Conservation (phyloP, 2,888 invertebrate genomes). For the Mesorhabditis sp. region DNA sequence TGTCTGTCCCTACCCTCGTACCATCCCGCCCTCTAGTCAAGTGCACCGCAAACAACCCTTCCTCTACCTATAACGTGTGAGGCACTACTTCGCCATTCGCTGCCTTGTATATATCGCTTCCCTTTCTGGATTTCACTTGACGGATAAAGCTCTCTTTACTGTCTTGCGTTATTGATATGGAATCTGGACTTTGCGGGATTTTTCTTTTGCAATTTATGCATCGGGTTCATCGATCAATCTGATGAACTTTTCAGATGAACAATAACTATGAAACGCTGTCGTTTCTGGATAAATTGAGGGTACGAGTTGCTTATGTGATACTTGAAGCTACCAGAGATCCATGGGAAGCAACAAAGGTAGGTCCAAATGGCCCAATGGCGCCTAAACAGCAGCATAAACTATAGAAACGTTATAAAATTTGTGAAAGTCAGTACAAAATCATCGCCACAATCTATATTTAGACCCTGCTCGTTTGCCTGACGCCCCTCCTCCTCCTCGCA, state of each 20-base stretch:
- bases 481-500: neutral
- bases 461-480: neutral
- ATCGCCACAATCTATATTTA: neutral
- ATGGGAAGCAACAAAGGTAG: conserved; percentile 3
- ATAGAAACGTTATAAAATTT: no score
- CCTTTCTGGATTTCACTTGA: no score
- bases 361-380: neutral
- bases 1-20: neutral
- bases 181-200: no score
- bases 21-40: neutral
- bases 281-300: neutral
- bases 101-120: no score
- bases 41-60: neutral
- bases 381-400: no score
- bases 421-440: no score
- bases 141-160: no score
- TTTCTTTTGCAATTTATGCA: no score
- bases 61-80: neutral
- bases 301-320: neutral
- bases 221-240: neutral
- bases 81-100: neutral
- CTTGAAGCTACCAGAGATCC: neutral
- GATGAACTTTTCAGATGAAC: neutral
- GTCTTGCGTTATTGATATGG: no score
- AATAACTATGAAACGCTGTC: neutral